These are phyloP conservation scores for Hyperoodon ampullatus DNA, from an alignment of 2,113 vertebrate genomes.

Conservation along the genomic window DNA sequence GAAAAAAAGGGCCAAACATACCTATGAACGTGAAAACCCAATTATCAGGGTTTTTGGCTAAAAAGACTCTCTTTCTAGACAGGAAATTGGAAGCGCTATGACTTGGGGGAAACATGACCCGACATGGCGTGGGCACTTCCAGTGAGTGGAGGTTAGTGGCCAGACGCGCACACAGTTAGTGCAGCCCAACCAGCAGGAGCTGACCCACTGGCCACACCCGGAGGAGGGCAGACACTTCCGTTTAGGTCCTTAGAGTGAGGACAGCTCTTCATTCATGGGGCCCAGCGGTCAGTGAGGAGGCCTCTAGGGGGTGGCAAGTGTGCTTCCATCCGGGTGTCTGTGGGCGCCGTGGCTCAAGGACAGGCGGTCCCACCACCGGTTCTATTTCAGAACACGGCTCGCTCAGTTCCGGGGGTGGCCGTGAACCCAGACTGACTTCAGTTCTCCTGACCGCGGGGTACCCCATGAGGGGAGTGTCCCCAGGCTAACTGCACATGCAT, in stretches of 20 bases:
- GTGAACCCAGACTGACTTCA: background rate
- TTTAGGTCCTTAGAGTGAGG: background rate
- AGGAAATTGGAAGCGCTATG: background rate
- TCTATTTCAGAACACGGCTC: background rate
- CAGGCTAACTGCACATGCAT: background rate
- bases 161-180: background rate
- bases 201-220: rapidly evolving
- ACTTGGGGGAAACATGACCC: background rate
- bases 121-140: background rate
- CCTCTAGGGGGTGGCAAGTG: too few relatives aligned
- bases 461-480: background rate
- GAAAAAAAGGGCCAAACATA: background rate
- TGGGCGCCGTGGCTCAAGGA: background rate
- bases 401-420: background rate
- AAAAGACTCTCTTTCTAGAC: background rate
- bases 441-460: background rate
- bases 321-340: background rate
- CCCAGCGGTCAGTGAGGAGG: background rate
- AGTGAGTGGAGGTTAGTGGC: background rate
- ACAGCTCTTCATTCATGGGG: background rate
- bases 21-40: background rate
- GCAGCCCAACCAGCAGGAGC: background rate
- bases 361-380: rapidly evolving
- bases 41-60: background rate
- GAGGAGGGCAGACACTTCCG: background rate